Percentiles rank a stretch among this genome's conserved stretches.
phyloP scores from a whole-genome alignment of 2,888 invertebrate species.

The Ennomos quercinarius region DNA sequence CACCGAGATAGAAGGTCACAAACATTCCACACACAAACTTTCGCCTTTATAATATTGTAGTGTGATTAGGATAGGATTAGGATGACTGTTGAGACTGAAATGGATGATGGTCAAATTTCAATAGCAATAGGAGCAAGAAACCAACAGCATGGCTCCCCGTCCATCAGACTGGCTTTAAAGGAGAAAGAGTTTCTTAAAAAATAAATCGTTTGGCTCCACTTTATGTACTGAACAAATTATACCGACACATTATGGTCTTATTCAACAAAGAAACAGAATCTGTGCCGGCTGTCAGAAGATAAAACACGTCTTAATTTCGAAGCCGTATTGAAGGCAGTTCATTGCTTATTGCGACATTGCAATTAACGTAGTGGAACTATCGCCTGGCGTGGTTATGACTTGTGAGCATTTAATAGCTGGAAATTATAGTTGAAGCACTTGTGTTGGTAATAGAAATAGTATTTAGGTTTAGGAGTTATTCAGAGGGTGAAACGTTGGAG shows the following conservation, averaged over 20 bases:
- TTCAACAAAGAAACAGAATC: constrained; percentile 45
- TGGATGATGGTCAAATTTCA: too few species aligned
- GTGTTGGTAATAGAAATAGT: not conserved
- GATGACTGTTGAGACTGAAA: too few species aligned
- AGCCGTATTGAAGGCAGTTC: constrained; percentile 52
- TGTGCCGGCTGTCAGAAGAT: constrained; percentile 53
- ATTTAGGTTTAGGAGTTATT: too few species aligned
- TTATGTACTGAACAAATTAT: constrained; percentile 28
- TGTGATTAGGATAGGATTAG: too few species aligned
- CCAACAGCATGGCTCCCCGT: too few species aligned
- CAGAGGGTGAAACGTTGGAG: not conserved
- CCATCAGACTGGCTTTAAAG: too few species aligned
- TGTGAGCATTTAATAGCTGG: constrained; percentile 6
- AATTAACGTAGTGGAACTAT: constrained; percentile 46
- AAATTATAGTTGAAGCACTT: constrained; percentile 1
- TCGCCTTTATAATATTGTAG: too few species aligned
- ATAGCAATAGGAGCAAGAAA: too few species aligned
- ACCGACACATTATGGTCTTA: constrained; percentile 44
- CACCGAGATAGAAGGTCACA: too few species aligned
- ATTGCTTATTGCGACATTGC: constrained; percentile 60
- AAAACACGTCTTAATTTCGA: constrained; percentile 56
- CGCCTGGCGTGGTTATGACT: constrained; percentile 28
- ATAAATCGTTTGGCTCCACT: not conserved
- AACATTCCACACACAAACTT: too few species aligned
- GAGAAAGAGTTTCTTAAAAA: not conserved